These are phyloP conservation scores for Caenorhabditis sinica DNA, from an alignment of 2,888 invertebrate species.

Conservation along the genomic window DNA sequence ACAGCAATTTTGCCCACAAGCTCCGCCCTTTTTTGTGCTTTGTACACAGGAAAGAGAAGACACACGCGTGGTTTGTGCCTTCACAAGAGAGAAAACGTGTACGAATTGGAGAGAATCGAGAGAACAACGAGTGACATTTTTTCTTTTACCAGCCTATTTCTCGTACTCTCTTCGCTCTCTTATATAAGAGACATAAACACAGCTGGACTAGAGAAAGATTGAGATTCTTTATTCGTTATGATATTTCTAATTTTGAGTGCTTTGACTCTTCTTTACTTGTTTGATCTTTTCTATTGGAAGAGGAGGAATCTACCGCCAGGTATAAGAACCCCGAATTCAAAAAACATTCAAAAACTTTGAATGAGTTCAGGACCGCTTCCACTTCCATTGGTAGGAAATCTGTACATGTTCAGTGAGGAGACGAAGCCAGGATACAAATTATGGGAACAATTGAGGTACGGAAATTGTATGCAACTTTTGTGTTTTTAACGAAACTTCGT, in stretches of 20 bases:
- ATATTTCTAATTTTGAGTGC: slow-evolving; percentile 6
- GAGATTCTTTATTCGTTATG: neutral
- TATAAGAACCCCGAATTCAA: neutral
- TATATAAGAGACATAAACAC: neutral
- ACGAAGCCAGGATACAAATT: slow-evolving; percentile 21
- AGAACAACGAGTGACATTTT: no score
- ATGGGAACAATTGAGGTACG: slow-evolving; percentile 22
- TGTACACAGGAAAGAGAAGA: no score
- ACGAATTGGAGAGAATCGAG: no score
- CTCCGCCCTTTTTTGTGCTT: no score
- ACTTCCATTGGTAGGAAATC: slow-evolving; percentile 36
- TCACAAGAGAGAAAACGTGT: neutral
- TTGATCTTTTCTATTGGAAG: slow-evolving; percentile 55
- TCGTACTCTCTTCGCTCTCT: neutral
- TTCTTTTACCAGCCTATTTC: no score
- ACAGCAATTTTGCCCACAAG: no score
- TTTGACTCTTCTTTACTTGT: neutral
- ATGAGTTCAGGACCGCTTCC: slow-evolving; percentile 45
- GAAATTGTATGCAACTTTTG: no score
- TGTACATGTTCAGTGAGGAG: neutral
- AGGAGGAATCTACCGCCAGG: slow-evolving; percentile 53
- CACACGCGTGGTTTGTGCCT: no score
- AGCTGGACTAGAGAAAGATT: no score
- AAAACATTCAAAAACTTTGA: neutral
- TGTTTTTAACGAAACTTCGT: neutral